A percentile compares a stretch with the other conserved stretches of the same genome.
These are phyloP conservation scores for Bimastos eiseni DNA, from an alignment of 2,888 invertebrate genomes.

Conservation along the genomic window DNA sequence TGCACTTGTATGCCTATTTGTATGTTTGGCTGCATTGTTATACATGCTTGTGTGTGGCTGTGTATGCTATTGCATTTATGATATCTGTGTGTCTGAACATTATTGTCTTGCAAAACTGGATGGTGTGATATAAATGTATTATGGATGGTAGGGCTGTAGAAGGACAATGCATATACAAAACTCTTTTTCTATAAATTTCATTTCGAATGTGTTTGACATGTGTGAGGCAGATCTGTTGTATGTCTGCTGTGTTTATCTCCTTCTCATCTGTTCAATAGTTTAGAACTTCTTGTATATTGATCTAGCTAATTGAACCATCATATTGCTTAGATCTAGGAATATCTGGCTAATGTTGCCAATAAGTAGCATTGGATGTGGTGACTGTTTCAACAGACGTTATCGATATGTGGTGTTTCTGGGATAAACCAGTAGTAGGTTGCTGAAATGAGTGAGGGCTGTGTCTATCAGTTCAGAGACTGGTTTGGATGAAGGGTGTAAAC, in stretches of 20 bases:
- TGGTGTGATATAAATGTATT: background rate
- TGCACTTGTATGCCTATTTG: background rate
- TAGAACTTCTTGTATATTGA: background rate
- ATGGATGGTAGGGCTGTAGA: background rate
- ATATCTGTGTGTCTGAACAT: background rate
- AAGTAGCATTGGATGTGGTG: background rate
- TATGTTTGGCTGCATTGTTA: background rate
- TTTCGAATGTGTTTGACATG: too few species aligned
- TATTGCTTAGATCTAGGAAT: background rate
- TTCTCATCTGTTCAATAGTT: background rate
- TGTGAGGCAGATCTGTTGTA: background rate
- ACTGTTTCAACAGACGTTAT: background rate
- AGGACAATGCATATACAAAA: background rate
- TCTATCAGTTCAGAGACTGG: background rate
- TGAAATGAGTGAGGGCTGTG: background rate
- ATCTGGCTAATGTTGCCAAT: background rate
- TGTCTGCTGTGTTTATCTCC: background rate
- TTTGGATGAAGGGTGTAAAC: background rate
- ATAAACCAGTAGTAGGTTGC: background rate
- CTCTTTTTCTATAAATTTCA: background rate
- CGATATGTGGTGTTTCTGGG: background rate
- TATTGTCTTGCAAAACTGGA: background rate
- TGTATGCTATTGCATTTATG: slow-evolving; percentile 1
- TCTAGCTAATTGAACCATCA: background rate
- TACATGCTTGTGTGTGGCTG: background rate